phyloP scores from a whole-genome alignment of 2,113 vertebrate genomes.

The Todiramphus saurophagus region DNA sequence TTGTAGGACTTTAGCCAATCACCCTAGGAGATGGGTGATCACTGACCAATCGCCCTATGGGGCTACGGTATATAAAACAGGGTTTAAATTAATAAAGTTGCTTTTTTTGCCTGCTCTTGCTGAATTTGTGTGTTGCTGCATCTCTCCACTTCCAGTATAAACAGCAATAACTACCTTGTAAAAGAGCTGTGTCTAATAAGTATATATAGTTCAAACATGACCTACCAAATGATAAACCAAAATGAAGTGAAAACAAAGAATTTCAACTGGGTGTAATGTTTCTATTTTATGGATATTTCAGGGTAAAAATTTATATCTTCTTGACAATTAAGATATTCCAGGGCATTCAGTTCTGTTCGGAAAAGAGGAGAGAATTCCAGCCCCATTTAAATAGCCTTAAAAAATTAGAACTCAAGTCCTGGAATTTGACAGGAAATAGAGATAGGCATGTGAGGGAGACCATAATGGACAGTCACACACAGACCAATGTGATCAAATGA shows the following conservation, averaged over 20 bases:
- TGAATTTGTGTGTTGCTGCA: too few relatives aligned
- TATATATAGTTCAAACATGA: background rate
- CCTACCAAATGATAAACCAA: background rate
- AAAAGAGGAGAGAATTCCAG: background rate
- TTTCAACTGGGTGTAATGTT: background rate
- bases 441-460: too few relatives aligned
- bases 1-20: too few relatives aligned
- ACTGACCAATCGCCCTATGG: too few relatives aligned
- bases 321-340: background rate
- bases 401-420: background rate
- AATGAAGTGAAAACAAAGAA: background rate
- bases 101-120: too few relatives aligned
- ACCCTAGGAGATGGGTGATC: too few relatives aligned
- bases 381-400: background rate
- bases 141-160: too few relatives aligned
- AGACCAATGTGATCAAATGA: too few relatives aligned
- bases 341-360: background rate
- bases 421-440: background rate
- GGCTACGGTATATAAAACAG: too few relatives aligned
- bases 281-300: background rate
- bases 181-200: background rate
- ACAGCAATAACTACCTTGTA: background rate
- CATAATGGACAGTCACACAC: too few relatives aligned
- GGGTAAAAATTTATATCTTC: background rate
- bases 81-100: too few relatives aligned